Conservation (phyloP, 1,140 invertebrate species). For the Brachionus angularis region DNA sequence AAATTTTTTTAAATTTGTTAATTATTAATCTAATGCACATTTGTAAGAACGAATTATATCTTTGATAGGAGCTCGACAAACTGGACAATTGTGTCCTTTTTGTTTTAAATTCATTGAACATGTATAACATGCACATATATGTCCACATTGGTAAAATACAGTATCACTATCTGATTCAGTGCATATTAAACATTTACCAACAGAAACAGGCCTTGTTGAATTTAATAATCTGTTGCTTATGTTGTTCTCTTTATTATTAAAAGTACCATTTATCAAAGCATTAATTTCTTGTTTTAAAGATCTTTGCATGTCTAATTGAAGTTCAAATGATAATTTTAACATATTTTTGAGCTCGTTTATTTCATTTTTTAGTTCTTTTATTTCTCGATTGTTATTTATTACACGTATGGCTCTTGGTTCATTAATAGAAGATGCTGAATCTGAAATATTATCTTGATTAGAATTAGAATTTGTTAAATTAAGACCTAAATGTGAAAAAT, state of each 20-base stretch:
- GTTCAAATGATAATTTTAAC: slow-evolving; percentile 53
- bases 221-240: not conserved
- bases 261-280: not conserved
- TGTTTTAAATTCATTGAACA: slow-evolving; percentile 52
- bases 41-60: slow-evolving; percentile 55
- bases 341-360: slow-evolving; percentile 48
- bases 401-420: not conserved
- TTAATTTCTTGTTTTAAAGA: slow-evolving; percentile 55
- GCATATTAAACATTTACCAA: slow-evolving; percentile 55
- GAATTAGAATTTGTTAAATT: too few relatives aligned
- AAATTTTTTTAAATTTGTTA: too few relatives aligned
- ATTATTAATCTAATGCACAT: too few relatives aligned
- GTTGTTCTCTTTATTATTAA: slow-evolving; percentile 21
- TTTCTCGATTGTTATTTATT: not conserved
- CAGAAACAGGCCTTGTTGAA: slow-evolving; percentile 48
- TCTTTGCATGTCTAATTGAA: slow-evolving; percentile 56
- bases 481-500: slow-evolving; percentile 52
- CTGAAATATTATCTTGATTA: slow-evolving; percentile 18
- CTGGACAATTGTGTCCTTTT: slow-evolving; percentile 50
- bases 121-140: slow-evolving; percentile 54
- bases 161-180: slow-evolving; percentile 52
- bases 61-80: slow-evolving; percentile 56
- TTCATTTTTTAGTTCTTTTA: slow-evolving; percentile 9
- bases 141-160: slow-evolving; percentile 57
- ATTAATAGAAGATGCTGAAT: not conserved